Evolutionary conservation across 2,797 vertebrate species (phyloP), one percentile per base, ranked within the genome.

Genomic region (Lophius americanus): DNA sequence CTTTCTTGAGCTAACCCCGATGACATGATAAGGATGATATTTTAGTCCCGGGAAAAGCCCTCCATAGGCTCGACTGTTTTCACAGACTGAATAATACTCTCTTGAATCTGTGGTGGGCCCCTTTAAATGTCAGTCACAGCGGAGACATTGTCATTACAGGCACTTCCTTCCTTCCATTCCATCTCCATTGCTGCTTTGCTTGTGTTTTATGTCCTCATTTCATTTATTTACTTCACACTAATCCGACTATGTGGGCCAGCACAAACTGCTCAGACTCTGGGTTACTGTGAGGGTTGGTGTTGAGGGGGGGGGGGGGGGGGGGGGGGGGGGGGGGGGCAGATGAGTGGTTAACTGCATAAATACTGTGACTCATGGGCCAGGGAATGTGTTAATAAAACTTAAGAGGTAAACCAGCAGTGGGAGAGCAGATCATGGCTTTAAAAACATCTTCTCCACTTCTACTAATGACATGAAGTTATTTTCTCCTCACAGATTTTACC

Each of bases 321-420:
- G 48, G 1, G 4, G 5, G 11, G 5, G 11, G 7, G 57, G 59
- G 50, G 44, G 73, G 3, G 3, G 11, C 53, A 53, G 49, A 68
- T 43, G 50, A 49, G 54, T 47, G 49, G 54, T 80, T 79, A 70
- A 73, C 72, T 60, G 72, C 46, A 74, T 77, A 41, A 83, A 56
- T 50, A 35, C 61, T 46, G 62, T 91, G 81, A 88, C 78, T 86
- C 81, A 81, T 7, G 36, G 38, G 1, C 68, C 77, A n/a, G 56
- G 82, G 83, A 87, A 87, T 85, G 57, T 82, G 23, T 70, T 76
- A 55, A 76, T 66, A 79, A 88, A 71, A 81, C 59, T 8, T 12
- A 49, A 67, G 71, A 37, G 68, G 77, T 23, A 23, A 23, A 23
- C 23, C 23, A 86, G 60, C 66, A 36, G 43, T 50, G 39, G 47